Evolutionary conservation across 2,797 vertebrate species (phyloP), one percentile per base, ranked within the genome.

Genomic region (Trachops cirrhosus): DNA sequence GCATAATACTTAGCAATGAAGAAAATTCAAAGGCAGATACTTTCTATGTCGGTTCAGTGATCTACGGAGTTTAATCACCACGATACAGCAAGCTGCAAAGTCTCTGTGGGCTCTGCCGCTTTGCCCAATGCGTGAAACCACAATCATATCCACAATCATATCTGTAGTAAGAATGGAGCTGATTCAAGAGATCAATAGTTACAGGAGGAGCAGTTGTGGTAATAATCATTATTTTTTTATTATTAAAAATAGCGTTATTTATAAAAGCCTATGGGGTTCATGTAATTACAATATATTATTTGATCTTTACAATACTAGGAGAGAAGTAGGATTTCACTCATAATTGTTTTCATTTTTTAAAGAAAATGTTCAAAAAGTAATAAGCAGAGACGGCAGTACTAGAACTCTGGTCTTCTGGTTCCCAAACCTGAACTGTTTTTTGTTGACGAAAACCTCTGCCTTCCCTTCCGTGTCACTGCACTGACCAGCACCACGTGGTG

Each of bases 171-270:
- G 32, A 6, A 88, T 9, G 15, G 18, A 46, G 26, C 19, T 62
- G 83, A 80, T 9, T 73, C 59, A 89, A 67, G 11, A 68, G 34
- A 86, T 46, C 52, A 87, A 74, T 1, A 92, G 85, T 50, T 78
- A 37, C 1, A 73, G 80, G 2, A 64, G 2, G 68, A 95, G 50
- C 4, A 87, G 39, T 24, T 34, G 19, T 67, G 73, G 15, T 68
- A 83, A 70, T n/a, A 59, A 84, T 62, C 21, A 87, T 86, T 32
- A 75, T 29, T 88, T 68, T 84, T 70, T 57, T 73, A 52, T 34
- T 75, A 85, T 73, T 84, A 78, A 94, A 89, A 92, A 54, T 14
- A 52, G n/a, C 59, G 88, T 39, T 24, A 90, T 73, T 67, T 74
- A 79, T 54, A 71, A 88, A 93, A 74, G 26, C 86, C 46, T 50